Conservation (phyloP, 2,113 vertebrate genomes). For the Condylura cristata region DNA sequence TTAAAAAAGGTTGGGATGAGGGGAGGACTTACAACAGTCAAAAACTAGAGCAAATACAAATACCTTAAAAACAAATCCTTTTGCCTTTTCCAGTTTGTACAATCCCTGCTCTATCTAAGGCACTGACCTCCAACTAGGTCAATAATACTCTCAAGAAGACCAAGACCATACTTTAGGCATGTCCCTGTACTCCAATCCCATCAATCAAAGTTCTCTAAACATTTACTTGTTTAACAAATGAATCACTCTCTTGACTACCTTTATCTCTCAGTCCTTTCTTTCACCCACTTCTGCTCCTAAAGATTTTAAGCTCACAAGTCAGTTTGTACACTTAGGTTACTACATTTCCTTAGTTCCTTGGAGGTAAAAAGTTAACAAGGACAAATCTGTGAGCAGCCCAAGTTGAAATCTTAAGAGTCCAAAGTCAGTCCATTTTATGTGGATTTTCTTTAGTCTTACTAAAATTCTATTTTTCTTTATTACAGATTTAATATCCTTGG, state of each 20-base stretch:
- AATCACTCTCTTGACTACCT: neutral
- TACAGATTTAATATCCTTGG: neutral
- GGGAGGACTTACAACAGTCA: neutral
- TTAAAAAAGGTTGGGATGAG: neutral
- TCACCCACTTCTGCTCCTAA: neutral
- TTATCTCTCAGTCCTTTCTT: neutral
- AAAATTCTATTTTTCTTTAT: conserved; percentile 13
- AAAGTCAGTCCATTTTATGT: neutral
- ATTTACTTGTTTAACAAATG: conserved; percentile 1
- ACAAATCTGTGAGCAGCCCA: neutral
- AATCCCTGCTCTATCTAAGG: neutral
- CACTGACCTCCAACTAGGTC: neutral
- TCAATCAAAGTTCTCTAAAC: neutral
- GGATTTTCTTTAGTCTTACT: neutral
- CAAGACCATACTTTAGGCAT: neutral
- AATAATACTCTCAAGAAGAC: neutral
- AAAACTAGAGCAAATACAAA: conserved; percentile 27
- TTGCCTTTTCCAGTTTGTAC: neutral
- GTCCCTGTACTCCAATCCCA: neutral
- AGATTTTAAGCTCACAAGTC: neutral
- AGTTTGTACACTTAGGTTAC: neutral
- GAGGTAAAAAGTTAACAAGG: conserved; percentile 13
- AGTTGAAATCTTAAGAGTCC: neutral
- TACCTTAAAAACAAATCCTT: conserved; percentile 26
- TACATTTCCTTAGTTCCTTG: conserved; percentile 34